phyloP scores from a whole-genome alignment of 2,113 vertebrate species.

The Anhinga rufa region DNA sequence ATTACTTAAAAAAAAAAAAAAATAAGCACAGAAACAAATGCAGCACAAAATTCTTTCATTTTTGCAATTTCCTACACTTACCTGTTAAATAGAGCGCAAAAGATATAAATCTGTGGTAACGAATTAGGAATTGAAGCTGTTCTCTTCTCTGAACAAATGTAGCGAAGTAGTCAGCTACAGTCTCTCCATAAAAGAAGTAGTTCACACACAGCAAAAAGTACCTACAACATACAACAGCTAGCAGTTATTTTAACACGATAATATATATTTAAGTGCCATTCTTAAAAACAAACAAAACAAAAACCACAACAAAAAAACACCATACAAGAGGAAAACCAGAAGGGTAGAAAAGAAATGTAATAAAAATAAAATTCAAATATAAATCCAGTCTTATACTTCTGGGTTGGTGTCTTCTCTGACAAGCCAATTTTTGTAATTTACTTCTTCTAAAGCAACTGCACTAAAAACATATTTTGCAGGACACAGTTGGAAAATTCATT shows the following conservation, averaged over 20 bases:
- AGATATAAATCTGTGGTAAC: constrained; percentile 98
- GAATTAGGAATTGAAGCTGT: constrained; percentile 92
- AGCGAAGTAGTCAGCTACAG: constrained; percentile 95
- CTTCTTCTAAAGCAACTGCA: background rate
- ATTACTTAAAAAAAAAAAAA: background rate
- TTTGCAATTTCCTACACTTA: constrained; percentile 57
- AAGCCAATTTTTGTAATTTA: background rate
- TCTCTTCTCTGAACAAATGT: constrained; percentile 93
- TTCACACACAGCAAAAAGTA: constrained; percentile 97
- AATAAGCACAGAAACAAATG: background rate
- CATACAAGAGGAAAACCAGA: background rate
- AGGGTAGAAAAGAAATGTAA: background rate
- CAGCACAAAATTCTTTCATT: background rate
- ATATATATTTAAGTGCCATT: background rate
- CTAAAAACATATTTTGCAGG: background rate
- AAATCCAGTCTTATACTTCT: background rate
- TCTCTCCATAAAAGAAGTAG: constrained; percentile 99
- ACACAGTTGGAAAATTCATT: background rate
- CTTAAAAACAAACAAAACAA: background rate
- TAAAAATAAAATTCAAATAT: background rate
- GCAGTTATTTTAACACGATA: background rate
- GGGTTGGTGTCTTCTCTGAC: background rate
- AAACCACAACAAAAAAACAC: background rate
- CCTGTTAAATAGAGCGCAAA: constrained; percentile 95
- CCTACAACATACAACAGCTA: constrained; percentile 69